Evolutionary conservation across 2,888 invertebrate genomes (phyloP), one percentile per base, ranked within the genome.

Genomic region (Luffia ferchaultella): DNA sequence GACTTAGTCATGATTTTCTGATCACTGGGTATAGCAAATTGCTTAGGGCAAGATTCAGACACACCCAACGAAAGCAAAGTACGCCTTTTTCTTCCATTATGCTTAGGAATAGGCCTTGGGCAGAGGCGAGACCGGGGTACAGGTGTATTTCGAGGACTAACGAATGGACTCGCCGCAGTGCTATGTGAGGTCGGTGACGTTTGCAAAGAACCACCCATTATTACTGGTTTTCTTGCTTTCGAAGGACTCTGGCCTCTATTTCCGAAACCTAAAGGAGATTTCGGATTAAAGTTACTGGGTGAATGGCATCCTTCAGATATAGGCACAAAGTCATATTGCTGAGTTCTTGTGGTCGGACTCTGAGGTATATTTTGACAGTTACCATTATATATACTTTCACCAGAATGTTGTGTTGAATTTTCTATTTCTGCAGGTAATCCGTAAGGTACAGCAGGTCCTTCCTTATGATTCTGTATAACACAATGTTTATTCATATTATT

Each of bases 241-340:
- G 71, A 64, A 9, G 78, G 83, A 60, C 80, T 82, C 46, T 70
- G 73, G 9, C 74, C 64, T 54, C 79, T 66, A 47, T 72, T 71
- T 19, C 69, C 66, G 57, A 76, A 79, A 7, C 79, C 74, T 46
- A 75, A 53, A 1, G 82, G 83, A 9, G 80, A 79, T 58, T 82
- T 80, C 9, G 76, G 75, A 59, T 76, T 67, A 57, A 78, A 75
- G 57, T 85, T 85, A 19, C 71, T 64, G 1, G 90, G 90, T 1
- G 90, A 90, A 60, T 88, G 88, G 44, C 90, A 88, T n/a, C 89
- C 89, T 7, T 93, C 93, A 40, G 93, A 93, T 64, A 95, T 95
- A 0, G 95, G 95, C 20, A 92, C 91, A 64, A 95, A 95, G 69
- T 91, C 93, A 67, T 93, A 95, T 64, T 92, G 91, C 66, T 92